phyloP scores from a whole-genome alignment of 2,113 vertebrate genomes.

The Sarotherodon lohbergeri region DNA sequence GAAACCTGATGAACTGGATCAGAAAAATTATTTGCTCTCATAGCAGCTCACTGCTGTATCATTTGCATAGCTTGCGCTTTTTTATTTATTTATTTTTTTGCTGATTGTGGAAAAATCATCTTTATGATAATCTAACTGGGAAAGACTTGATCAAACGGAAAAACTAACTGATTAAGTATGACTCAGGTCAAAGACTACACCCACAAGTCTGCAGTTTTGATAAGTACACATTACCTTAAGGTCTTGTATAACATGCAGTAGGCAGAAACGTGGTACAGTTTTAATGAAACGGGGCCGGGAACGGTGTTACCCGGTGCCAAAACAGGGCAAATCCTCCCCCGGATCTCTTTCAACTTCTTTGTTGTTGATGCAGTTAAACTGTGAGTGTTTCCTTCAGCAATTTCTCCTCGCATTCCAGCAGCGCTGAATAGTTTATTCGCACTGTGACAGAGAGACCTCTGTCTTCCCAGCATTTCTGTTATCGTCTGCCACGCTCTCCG shows the following conservation, averaged over 20 bases:
- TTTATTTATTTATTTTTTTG: not conserved
- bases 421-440: constrained; percentile 30
- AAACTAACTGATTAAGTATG: not conserved
- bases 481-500: not conserved
- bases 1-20: not conserved
- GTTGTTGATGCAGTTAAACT: constrained; percentile 18
- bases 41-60: not conserved
- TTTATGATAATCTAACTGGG: not conserved
- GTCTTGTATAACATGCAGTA: not conserved
- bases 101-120: not conserved
- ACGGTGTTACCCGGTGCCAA: not conserved
- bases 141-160: not conserved
- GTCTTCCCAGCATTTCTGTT: constrained; percentile 2
- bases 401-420: not conserved
- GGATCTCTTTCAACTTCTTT: not conserved
- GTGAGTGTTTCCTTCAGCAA: not conserved
- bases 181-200: not conserved
- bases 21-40: not conserved
- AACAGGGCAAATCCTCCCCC: not conserved
- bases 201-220: not conserved
- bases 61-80: not conserved
- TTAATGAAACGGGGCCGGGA: not conserved
- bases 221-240: not conserved
- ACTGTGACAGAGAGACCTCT: constrained; percentile 1
- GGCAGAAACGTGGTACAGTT: not conserved